phyloP scores from a whole-genome alignment of 2,888 invertebrate genomes.

The Eremobia ochroleuca region DNA sequence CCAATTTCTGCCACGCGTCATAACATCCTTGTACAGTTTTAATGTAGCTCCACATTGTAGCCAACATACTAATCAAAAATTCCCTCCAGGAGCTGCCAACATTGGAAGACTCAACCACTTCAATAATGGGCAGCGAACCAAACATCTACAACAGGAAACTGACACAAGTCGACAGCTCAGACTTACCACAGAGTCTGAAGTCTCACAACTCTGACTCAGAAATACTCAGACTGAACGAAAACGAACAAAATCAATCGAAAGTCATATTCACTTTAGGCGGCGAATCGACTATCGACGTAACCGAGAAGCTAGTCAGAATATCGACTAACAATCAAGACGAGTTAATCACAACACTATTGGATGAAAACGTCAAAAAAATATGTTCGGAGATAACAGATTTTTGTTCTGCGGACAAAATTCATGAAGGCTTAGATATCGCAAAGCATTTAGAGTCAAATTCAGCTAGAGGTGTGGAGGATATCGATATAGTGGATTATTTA shows the following conservation, averaged over 20 bases:
- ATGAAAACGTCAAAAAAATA: slow-evolving; percentile 82
- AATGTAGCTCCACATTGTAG: not conserved
- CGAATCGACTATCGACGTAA: slow-evolving; percentile 66
- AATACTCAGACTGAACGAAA: slow-evolving; percentile 75
- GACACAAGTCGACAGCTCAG: slow-evolving; percentile 65
- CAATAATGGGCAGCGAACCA: slow-evolving; percentile 89
- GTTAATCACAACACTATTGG: slow-evolving; percentile 68
- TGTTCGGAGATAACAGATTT: slow-evolving; percentile 84
- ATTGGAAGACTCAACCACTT: slow-evolving; percentile 84
- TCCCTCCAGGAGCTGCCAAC: slow-evolving; percentile 80
- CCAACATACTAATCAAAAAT: slow-evolving; percentile 14
- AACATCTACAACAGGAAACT: slow-evolving; percentile 86
- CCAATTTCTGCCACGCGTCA: not conserved
- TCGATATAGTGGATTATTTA: slow-evolving; percentile 69
- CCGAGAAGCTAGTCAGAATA: slow-evolving; percentile 80
- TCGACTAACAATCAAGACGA: slow-evolving; percentile 86
- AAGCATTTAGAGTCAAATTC: slow-evolving; percentile 71
- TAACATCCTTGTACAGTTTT: not conserved
- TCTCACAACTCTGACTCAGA: slow-evolving; percentile 85
- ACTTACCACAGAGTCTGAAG: slow-evolving; percentile 71
- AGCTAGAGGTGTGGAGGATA: slow-evolving; percentile 42
- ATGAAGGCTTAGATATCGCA: slow-evolving; percentile 77
- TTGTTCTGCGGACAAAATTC: slow-evolving; percentile 74
- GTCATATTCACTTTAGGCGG: slow-evolving; percentile 86
- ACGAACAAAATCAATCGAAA: slow-evolving; percentile 68